Evolutionary conservation across 2,888 invertebrate species (phyloP).

Genomic region (Diaprepes abbreviatus): DNA sequence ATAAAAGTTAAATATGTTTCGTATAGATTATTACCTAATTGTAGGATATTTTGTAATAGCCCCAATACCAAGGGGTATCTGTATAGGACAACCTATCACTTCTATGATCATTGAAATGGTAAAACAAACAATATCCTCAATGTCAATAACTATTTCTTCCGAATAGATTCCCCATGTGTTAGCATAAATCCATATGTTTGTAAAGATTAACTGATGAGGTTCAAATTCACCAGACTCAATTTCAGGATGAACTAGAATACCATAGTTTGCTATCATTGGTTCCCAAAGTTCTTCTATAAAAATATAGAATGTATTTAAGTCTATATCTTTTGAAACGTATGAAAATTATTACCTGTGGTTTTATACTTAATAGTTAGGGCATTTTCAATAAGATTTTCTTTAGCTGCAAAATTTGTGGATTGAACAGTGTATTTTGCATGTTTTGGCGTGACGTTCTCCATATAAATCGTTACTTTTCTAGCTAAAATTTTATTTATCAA

Average conservation of each 20-base stretch:
- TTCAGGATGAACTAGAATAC: constrained; percentile 62
- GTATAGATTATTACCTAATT: constrained; percentile 62
- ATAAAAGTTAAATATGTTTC: too few species aligned
- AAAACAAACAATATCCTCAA: constrained; percentile 63
- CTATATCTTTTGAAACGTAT: background rate
- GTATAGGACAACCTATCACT: constrained; percentile 64
- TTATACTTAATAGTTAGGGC: constrained; percentile 41
- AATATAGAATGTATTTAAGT: constrained; percentile 4
- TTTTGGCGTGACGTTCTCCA: constrained; percentile 65
- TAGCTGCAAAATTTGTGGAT: constrained; percentile 59
- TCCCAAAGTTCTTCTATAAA: constrained; percentile 58
- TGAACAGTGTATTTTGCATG: constrained; percentile 53
- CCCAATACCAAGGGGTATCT: constrained; percentile 63
- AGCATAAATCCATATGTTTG: constrained; percentile 65
- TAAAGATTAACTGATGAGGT: constrained; percentile 55
- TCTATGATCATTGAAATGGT: constrained; percentile 63
- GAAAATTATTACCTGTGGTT: constrained; percentile 38
- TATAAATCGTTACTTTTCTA: constrained; percentile 60
- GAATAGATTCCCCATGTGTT: constrained; percentile 68
- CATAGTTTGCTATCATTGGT: constrained; percentile 57
- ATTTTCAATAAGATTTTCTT: constrained; percentile 42
- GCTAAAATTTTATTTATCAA: constrained; percentile 57
- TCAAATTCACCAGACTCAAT: constrained; percentile 55
- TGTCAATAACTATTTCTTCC: constrained; percentile 65
- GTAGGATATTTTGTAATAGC: constrained; percentile 57